Conservation (phyloP, 2,888 invertebrate genomes). For the Trissolcus japonicus region DNA sequence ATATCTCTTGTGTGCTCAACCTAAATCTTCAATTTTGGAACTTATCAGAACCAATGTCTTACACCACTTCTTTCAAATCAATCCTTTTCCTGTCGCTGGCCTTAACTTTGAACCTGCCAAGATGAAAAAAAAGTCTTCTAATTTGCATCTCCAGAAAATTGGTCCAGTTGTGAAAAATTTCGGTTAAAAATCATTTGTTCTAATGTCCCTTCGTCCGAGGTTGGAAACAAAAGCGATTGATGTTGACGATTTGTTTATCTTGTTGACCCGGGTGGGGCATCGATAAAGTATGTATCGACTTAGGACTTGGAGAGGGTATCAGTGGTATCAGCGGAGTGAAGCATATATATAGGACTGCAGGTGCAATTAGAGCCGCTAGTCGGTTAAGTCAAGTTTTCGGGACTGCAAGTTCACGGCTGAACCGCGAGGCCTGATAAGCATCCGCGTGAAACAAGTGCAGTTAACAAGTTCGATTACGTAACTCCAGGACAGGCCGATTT, state of each 20-base stretch:
- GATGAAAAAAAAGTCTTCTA: too few relatives aligned
- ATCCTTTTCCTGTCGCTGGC: too few relatives aligned
- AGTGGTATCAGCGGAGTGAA: slow-evolving; percentile 69
- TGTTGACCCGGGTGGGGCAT: slow-evolving; percentile 70
- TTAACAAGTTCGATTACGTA: slow-evolving; percentile 14
- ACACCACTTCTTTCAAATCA: too few relatives aligned
- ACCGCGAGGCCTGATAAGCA: slow-evolving; percentile 9
- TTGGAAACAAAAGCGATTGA: slow-evolving; percentile 21
- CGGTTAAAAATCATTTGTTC: too few relatives aligned
- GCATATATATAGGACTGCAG: slow-evolving; percentile 69
- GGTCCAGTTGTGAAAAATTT: too few relatives aligned
- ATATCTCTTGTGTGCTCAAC: slow-evolving; percentile 5
- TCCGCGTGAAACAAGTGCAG: slow-evolving; percentile 12
- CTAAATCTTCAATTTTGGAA: slow-evolving; percentile 37
- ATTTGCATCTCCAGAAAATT: too few relatives aligned
- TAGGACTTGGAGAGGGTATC: slow-evolving; percentile 67
- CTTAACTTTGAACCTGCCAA: too few relatives aligned
- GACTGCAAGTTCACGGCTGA: slow-evolving; percentile 14
- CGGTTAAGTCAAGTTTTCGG: slow-evolving; percentile 30
- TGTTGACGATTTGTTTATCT: slow-evolving; percentile 24
- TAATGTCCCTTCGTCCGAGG: neutral
- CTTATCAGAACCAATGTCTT: too few relatives aligned
- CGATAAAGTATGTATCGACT: slow-evolving; percentile 68
- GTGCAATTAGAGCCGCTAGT: slow-evolving; percentile 72
- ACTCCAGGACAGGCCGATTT: slow-evolving; percentile 14